Evolutionary conservation across 2,113 vertebrate species (phyloP), one percentile per base, ranked within the genome.

Genomic region (Cephalopholis sonnerati): DNA sequence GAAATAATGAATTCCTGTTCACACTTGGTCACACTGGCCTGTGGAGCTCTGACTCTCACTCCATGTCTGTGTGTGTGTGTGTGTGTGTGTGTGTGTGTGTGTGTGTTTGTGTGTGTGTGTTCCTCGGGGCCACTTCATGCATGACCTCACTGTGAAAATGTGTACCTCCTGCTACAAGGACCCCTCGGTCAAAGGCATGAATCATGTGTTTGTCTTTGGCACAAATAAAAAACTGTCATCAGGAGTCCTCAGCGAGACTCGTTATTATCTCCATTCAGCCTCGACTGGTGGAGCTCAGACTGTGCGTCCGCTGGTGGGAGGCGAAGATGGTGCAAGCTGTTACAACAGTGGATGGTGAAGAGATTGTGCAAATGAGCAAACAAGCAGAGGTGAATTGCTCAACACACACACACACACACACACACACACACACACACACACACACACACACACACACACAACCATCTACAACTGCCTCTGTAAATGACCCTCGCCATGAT

Each of bases 71-170:
- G 39, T 69, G 27, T 39, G 25, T 69, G 57, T 74, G 69, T 70
- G 50, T 71, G 63, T 32, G 25, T 57, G 68, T 29, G 58, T 64
- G 24, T 51, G 53, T 22, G 25, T 67, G 62, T 74, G 61, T 74
- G 62, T 58, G 25, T 67, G 62, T 74, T 51, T 74, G 62, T 58
- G 75, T 82, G 84, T 76, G 86, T 79, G 77, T 87, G 75, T 88
- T 73, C 58, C 61, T 84, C 32, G 20, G 71, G 66, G 83, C 84
- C 64, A 17, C 57, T 87, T 93, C 89, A 89, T 91, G 87, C 91
- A 92, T 94, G 90, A 93, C 91, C 90, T 93, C 92, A 93, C 89
- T 63, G 83, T 63, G 68, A 81, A 93, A 95, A 94, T 91, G 93
- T 89, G 87, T 64, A 91, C 87, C 87, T 90, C 92, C 90, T 87